Evolutionary conservation across 2,113 vertebrate genomes (phyloP).

Genomic region (Murina feae): DNA sequence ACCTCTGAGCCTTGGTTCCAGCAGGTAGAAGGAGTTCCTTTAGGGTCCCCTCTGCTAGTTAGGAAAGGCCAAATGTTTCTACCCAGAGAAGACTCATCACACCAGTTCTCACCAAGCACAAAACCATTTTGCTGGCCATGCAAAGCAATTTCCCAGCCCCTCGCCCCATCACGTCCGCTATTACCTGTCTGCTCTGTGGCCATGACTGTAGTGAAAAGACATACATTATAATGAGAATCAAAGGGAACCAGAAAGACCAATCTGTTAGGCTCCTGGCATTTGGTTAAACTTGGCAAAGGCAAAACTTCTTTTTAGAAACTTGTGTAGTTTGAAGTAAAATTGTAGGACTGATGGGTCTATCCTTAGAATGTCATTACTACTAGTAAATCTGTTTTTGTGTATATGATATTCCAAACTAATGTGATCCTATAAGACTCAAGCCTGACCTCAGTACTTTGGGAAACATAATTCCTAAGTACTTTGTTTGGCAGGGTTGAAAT

Average conservation of each 20-base stretch:
- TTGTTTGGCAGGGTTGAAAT: background rate
- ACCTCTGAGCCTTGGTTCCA: conserved; percentile 59
- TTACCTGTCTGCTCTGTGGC: conserved; percentile 99
- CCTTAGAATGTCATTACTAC: background rate
- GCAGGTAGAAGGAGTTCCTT: background rate
- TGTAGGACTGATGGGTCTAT: background rate
- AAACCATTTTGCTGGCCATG: conserved; percentile 52
- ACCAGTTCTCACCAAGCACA: conserved; percentile 46
- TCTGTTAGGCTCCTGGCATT: background rate
- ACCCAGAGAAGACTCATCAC: conserved; percentile 32
- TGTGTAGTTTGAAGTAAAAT: background rate
- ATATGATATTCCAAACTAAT: background rate
- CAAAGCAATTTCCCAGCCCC: conserved; percentile 52
- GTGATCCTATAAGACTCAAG: background rate
- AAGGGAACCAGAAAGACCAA: background rate
- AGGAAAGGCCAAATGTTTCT: conserved; percentile 21
- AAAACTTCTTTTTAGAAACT: conserved; percentile 38
- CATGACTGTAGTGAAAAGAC: conserved; percentile 92
- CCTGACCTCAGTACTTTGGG: background rate
- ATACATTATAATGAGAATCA: conserved; percentile 78
- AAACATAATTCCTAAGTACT: background rate
- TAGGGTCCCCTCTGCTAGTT: background rate
- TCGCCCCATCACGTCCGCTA: conserved; percentile 9
- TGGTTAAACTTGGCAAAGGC: background rate
- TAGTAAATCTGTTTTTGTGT: background rate